Conservation (phyloP, 2,797 vertebrate species). For the Babyrousa celebensis region DNA sequence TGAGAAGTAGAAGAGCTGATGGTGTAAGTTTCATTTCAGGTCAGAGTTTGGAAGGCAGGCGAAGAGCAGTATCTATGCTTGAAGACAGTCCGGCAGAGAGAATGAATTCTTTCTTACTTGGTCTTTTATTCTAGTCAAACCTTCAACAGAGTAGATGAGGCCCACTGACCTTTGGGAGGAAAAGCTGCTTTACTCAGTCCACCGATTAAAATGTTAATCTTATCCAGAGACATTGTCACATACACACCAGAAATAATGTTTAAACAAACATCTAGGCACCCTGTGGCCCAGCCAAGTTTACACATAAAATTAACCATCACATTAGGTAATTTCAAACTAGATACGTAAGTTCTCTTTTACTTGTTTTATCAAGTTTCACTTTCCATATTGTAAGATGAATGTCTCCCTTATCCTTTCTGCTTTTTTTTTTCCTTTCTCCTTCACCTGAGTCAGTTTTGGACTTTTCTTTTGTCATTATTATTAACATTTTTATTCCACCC, state of each 20-base stretch:
- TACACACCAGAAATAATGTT: background rate
- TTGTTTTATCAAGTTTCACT: background rate
- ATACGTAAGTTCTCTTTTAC: background rate
- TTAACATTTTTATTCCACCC: background rate
- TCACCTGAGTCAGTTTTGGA: background rate
- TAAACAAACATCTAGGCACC: background rate
- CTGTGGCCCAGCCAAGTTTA: background rate
- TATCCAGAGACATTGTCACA: background rate
- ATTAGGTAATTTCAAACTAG: background rate
- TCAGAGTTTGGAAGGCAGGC: background rate
- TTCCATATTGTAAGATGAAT: background rate
- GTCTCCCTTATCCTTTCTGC: background rate
- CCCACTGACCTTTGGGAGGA: background rate
- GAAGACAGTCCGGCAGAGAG: background rate
- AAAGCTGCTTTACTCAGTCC: background rate
- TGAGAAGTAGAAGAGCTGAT: background rate
- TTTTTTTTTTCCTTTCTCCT: background rate
- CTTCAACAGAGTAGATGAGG: background rate
- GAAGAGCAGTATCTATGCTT: background rate
- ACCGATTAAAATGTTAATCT: background rate
- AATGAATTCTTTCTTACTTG: background rate
- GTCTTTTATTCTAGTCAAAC: background rate
- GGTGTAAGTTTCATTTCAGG: background rate
- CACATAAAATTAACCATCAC: background rate
- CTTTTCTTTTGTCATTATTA: background rate